Conservation (phyloP, 2,888 invertebrate genomes). For the Leptinotarsa juncta region DNA sequence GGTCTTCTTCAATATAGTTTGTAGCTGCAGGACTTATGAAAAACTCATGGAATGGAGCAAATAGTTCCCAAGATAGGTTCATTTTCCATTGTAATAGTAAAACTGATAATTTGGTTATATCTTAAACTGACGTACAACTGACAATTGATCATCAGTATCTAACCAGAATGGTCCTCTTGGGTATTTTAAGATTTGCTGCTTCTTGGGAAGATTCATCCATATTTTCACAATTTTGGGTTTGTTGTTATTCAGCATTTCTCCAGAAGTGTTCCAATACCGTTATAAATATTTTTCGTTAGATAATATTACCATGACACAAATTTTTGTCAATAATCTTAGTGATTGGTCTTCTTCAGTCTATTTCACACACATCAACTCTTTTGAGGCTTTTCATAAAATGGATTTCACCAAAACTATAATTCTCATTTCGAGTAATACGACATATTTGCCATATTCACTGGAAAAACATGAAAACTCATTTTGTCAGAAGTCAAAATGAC, state of each 20-base stretch:
- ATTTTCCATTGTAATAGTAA: not conserved
- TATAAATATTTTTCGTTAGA: too few species aligned
- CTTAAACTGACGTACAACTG: not conserved
- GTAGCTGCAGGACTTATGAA: not conserved
- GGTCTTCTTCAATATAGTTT: not conserved
- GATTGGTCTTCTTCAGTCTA: too few species aligned
- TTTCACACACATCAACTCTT: too few species aligned
- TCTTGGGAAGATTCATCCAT: not conserved
- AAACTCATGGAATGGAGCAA: not conserved
- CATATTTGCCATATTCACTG: not conserved
- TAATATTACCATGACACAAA: too few species aligned
- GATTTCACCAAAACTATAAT: not conserved
- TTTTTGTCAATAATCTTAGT: too few species aligned
- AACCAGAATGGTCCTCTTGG: not conserved
- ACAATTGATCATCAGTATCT: not conserved
- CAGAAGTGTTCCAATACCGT: too few species aligned
- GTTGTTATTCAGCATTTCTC: too few species aligned
- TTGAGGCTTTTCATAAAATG: too few species aligned
- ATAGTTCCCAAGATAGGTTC: not conserved
- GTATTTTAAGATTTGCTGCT: not conserved
- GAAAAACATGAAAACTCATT: not conserved
- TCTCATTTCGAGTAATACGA: not conserved
- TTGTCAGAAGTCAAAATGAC: not conserved
- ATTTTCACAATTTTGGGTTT: too few species aligned
- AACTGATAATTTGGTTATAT: slow-evolving; percentile 4